Evolutionary conservation across 2,113 vertebrate species (phyloP), one percentile per base, ranked within the genome.

Genomic region (Ictidomys tridecemlineatus): DNA sequence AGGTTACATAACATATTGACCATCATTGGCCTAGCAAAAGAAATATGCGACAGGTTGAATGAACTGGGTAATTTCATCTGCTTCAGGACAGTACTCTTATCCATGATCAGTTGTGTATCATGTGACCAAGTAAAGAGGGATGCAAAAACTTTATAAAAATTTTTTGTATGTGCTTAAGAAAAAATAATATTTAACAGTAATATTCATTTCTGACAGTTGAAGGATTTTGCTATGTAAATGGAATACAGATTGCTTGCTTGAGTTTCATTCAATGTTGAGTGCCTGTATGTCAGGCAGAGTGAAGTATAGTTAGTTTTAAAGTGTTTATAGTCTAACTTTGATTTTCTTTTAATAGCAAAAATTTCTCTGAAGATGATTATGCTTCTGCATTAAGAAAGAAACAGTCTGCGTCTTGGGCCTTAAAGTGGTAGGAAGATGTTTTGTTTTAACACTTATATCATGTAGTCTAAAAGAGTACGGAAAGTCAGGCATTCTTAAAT

Each of bases 381-480:
- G 99, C 99, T 53, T 98, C 98, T 82, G 98, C 98, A 0, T 99
- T 99, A 98, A 98, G 99, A 96, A 99, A 99, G 97, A 99, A 99
- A 94, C 99, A 99, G 5, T 99, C 99, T 72, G 99, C 99, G 4
- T 99, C 99, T 6, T 99, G 99, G 99, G 99, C 99, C 88, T 98
- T 99, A 97, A 99, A 99, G 98, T 99, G 99, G 99, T 99, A 97
- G 0, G 97, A n/a, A n/a, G 16, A 11, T 10, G 22, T 89, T 86
- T 69, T 85, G 48, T 84, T 63, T 78, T 48, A 95, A 20, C 18
- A 79, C 20, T 63, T 80, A 2, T 14, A 63, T 92, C 77, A n/a
- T 94, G 11, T 95, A 70, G 24, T 92, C 17, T 91, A 82, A 88
- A 83, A 94, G 56, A 24, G 91, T 76, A 61, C 17, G 18, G 34